Percentiles rank a stretch among this genome's conserved stretches.
Evolutionary conservation across 2,888 invertebrate genomes (phyloP).

Genomic region (Ametastegia equiseti): DNA sequence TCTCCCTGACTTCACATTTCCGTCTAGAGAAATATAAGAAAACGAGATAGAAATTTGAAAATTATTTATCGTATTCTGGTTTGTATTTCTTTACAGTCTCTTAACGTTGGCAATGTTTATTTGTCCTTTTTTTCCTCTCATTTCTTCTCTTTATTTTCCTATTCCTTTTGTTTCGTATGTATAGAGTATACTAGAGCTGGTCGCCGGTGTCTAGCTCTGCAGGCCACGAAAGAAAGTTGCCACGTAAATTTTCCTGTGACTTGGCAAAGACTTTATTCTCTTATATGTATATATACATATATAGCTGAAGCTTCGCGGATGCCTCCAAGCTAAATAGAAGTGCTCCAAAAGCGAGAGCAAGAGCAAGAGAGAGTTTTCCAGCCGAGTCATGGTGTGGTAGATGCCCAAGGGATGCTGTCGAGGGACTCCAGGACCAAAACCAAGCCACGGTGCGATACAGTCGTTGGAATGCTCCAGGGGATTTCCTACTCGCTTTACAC

Average conservation of each 20-base stretch:
- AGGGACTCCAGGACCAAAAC: too few species aligned
- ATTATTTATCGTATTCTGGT: too few species aligned
- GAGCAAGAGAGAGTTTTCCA: background rate
- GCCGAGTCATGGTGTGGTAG: too few species aligned
- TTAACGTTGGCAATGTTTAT: too few species aligned
- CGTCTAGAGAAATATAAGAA: too few species aligned
- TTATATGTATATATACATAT: too few species aligned
- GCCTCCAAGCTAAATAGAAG: too few species aligned
- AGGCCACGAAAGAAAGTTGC: conserved; percentile 10
- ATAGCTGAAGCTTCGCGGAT: too few species aligned
- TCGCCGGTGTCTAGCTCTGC: conserved; percentile 2
- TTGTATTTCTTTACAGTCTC: too few species aligned
- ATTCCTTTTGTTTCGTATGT: background rate
- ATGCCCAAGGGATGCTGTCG: conserved; percentile 19
- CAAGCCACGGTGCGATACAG: background rate
- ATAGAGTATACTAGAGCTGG: background rate
- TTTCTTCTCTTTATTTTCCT: background rate
- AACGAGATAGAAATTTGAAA: too few species aligned
- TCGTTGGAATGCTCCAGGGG: conserved; percentile 23
- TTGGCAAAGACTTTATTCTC: conserved; percentile 11
- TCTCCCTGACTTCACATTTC: too few species aligned
- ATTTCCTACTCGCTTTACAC: conserved; percentile 21
- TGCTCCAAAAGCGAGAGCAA: background rate
- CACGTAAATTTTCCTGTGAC: conserved; percentile 16
- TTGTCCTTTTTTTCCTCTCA: background rate